A percentile compares a stretch with the other conserved stretches of the same genome.
Evolutionary conservation across 1,140 invertebrate genomes (phyloP).

Genomic region (Armadillidium nasatum): DNA sequence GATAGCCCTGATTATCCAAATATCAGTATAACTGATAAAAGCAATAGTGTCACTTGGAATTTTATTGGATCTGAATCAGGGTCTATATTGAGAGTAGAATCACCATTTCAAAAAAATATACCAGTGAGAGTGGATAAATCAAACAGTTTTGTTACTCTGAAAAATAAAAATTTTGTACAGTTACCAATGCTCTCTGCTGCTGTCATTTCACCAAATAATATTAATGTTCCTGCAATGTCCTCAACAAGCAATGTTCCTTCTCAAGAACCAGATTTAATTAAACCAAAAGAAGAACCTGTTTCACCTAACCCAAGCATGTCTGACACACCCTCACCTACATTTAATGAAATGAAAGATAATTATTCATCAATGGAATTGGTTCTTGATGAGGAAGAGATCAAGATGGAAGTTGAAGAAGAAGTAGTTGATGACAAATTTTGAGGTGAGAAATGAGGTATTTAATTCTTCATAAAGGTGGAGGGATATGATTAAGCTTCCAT

Average conservation of each 20-base stretch:
- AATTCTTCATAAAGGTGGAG: conserved; percentile 1
- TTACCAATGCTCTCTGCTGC: too few relatives aligned
- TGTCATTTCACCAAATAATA: too few relatives aligned
- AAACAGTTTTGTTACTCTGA: neutral
- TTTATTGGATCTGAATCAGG: conserved; percentile 1
- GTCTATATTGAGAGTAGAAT: neutral
- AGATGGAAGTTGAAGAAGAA: conserved; percentile 7
- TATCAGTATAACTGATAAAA: conserved; percentile 9
- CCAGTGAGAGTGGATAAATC: neutral
- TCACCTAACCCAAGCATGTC: neutral
- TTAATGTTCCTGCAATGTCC: too few relatives aligned
- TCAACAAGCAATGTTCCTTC: neutral
- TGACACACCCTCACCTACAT: neutral
- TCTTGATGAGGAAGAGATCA: conserved; percentile 3
- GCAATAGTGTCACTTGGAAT: neutral
- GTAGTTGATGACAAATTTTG: neutral
- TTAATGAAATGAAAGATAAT: neutral
- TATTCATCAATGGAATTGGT: neutral
- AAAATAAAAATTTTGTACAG: neutral
- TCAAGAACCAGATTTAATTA: neutral
- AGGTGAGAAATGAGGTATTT: neutral
- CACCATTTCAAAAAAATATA: neutral
- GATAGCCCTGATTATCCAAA: neutral
- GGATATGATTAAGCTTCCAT: neutral
- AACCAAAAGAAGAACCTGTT: neutral